Base-by-base conservation (phyloP, 2,113 vertebrate species). In the Carettochelys insculpta region DNA sequence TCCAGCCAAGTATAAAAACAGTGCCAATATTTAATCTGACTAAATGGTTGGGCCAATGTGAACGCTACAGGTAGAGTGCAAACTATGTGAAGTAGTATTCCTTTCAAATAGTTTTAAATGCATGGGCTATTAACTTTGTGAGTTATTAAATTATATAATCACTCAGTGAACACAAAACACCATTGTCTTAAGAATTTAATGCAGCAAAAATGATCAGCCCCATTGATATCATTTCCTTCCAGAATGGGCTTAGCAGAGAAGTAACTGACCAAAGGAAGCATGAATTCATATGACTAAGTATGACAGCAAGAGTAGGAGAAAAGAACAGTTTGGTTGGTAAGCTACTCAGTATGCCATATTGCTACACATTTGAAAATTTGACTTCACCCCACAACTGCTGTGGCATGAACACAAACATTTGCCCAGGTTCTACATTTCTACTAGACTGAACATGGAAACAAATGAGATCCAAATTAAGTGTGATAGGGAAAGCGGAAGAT, bases 401-500 rank as follows among this genome's bases (percentile, higher is more conserved):
- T 95, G 93, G 20, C 45, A 34, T 50, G 41, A 88, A 43, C 16
- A 94, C 83, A 78, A 56, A 92, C 56, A 85, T 82, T 38, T 93
- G 84, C 43, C 12, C 86, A 90, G 90, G 84, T 87, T 96, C 92
- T 95, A 56, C 3, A 0, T 95, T 96, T 95, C 94, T 94, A 93
- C 86, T 86, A 94, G 65, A 34, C 56, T 80, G 93, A 77, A 96
- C 94, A 96, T 95, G 95, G 94, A 85, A 91, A 90, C 47, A 31
- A 38, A 95, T 93, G 75, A 83, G 87, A 71, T 89, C 71, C 34
- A 94, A 92, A 80, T 84, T 92, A 90, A 76, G 90, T 87, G 90
- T 94, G 38, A 89, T 19, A 48, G 91, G 91, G 87, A 94, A 96
- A 91, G 87, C 93, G 54, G 90, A 96, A 93, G 91, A 95, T 95